Conservation (phyloP, 2,888 invertebrate species). For the Erebia aethiops region DNA sequence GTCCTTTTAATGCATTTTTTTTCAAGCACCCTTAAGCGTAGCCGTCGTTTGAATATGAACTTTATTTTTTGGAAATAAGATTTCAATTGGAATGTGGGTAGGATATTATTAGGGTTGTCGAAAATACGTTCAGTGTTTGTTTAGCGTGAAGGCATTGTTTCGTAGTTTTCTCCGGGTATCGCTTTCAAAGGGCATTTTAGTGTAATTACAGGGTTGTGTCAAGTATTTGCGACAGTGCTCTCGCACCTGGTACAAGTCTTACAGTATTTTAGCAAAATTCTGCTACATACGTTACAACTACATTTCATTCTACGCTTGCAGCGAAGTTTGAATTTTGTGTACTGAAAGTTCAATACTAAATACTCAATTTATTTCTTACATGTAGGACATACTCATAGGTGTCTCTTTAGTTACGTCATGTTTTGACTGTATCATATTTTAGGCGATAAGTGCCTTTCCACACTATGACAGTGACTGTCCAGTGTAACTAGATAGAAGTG, state of each 20-base stretch:
- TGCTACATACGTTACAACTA: too few species aligned
- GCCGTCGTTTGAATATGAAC: constrained; percentile 44
- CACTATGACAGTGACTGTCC: too few species aligned
- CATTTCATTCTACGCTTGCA: too few species aligned
- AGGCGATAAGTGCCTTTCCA: too few species aligned
- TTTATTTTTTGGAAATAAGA: constrained; percentile 34
- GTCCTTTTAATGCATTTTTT: constrained; percentile 30
- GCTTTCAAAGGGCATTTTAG: constrained; percentile 41
- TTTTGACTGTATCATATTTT: too few species aligned
- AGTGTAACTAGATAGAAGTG: too few species aligned
- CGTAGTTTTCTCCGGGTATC: constrained; percentile 40
- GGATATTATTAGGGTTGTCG: constrained; percentile 1
- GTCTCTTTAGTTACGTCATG: too few species aligned
- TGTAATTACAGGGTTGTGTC: constrained; percentile 42
- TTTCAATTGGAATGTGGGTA: neutral
- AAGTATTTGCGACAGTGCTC: constrained; percentile 11
- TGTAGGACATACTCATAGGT: too few species aligned
- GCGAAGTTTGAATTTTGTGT: too few species aligned
- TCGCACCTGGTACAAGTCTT: constrained; percentile 7
- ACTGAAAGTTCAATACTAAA: too few species aligned
- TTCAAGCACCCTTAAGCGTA: constrained; percentile 23
- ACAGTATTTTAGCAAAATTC: neutral
- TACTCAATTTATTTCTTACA: too few species aligned
- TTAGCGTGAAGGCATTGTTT: constrained; percentile 52
- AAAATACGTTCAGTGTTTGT: constrained; percentile 47